Evolutionary conservation across 2,797 vertebrate species (phyloP), one percentile per base, ranked within the genome.

Genomic region (Squalus acanthias): DNA sequence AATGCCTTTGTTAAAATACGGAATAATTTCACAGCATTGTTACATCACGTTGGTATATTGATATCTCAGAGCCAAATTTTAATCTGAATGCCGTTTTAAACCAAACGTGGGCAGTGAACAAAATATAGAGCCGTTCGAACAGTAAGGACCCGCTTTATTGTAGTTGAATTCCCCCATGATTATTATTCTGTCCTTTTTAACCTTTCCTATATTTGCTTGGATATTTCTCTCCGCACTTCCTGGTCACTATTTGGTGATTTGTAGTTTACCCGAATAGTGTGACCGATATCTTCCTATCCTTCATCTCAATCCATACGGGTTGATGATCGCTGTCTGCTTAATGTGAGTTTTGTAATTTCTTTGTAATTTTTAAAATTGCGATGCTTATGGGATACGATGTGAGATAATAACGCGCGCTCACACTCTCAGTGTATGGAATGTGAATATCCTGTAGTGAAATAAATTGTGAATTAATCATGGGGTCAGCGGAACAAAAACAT

Each of bases 301-400:
- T 39, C 1, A 39, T 3, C 39, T 82, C n/a, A 82, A 82, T 9
- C 12, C n/a, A 17, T 0, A 17, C 3, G 0, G 0, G 8, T 17
- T 20, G n/a, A 39, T 3, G 10, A 79, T 39, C 17, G n/a, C 13
- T 46, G 15, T 85, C 39, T 20, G 3, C 4, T 22, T 72, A 39
- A 46, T 85, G 2, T 22, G 79, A 20, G 46, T 22, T 39, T 85
- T 39, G 79, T 20, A 85, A 46, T 85, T 0, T 10, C 13, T 46
- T 46, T 46, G 3, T 39, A 46, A 72, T 26, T 39, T 39, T 85
- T 85, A 10, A 46, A 85, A 85, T 85, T 2, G 17, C n/a, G 12
- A 4, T 46, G n/a, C n/a, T 20, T 15, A 17, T 74, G 72, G 26
- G 6, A 1, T 33, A 2, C 5, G 15, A 82, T n/a, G n/a, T 39